phyloP scores from a whole-genome alignment of 2,113 vertebrate species.

The Mola mola region DNA sequence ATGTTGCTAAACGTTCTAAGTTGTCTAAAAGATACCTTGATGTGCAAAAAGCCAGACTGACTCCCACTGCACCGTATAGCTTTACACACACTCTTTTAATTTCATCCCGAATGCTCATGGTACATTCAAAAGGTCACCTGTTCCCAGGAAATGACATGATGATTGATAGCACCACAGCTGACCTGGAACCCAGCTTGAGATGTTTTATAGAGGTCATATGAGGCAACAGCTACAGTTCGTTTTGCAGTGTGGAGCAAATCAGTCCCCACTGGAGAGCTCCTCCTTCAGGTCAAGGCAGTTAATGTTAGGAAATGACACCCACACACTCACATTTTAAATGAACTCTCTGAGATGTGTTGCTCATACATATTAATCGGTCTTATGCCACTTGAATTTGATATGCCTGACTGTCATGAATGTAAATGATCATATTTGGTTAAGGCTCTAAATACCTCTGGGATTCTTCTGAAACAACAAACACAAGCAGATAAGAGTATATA shows the following conservation, averaged over 20 bases:
- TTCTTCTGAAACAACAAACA: conserved; percentile 12
- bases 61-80: conserved; percentile 9
- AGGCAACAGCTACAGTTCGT: not conserved
- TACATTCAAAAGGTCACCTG: conserved; percentile 63
- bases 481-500: conserved; percentile 20
- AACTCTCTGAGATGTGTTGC: conserved; percentile 12
- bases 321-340: conserved; percentile 7
- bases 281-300: conserved; percentile 27
- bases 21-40: conserved; percentile 9
- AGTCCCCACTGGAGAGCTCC: conserved; percentile 15
- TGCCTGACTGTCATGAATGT: conserved; percentile 33
- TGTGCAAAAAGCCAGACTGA: conserved; percentile 9
- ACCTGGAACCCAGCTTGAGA: conserved; percentile 21
- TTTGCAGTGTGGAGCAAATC: not conserved
- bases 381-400: conserved; percentile 38
- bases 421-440: conserved; percentile 44
- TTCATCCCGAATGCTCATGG: conserved; percentile 43
- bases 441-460: conserved; percentile 29
- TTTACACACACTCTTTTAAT: conserved; percentile 46
- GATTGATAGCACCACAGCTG: conserved; percentile 48
- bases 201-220: conserved; percentile 14
- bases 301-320: not conserved
- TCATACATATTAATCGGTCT: conserved; percentile 45
- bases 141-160: conserved; percentile 47
- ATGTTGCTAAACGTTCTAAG: too few relatives aligned